Conservation (phyloP, 2,888 invertebrate genomes). For the Stictocephala bisonia region DNA sequence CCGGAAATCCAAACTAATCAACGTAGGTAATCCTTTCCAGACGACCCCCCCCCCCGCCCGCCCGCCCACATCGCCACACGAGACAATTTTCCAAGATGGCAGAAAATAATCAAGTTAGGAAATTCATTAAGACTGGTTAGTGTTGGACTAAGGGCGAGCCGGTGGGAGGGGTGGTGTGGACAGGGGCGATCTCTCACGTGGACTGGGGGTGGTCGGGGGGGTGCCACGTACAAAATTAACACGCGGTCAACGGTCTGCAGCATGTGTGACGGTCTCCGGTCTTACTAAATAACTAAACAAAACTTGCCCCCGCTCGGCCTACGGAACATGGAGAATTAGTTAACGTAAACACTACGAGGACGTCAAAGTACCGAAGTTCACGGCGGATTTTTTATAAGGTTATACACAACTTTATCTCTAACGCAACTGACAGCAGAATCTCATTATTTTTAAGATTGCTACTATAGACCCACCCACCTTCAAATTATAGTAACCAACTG, state of each 20-base stretch:
- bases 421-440: too few relatives aligned
- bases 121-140: slow-evolving; percentile 38
- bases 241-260: slow-evolving; percentile 2
- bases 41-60: slow-evolving; percentile 20
- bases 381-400: too few relatives aligned
- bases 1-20: neutral
- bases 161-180: neutral
- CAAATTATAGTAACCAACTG: too few relatives aligned
- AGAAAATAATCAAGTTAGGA: slow-evolving; percentile 40
- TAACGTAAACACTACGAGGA: too few relatives aligned
- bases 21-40: slow-evolving; percentile 15
- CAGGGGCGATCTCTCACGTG: neutral
- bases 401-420: too few relatives aligned
- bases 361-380: too few relatives aligned
- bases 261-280: neutral
- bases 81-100: slow-evolving; percentile 34
- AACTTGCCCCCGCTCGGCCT: too few relatives aligned
- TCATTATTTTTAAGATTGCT: too few relatives aligned
- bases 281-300: slow-evolving; percentile 18
- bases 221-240: slow-evolving; percentile 35
- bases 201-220: neutral
- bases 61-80: neutral
- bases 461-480: too few relatives aligned
- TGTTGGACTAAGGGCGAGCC: neutral
- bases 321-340: too few relatives aligned